Conservation (phyloP, 2,797 vertebrate genomes). For the Sphenopsis melanotis region DNA sequence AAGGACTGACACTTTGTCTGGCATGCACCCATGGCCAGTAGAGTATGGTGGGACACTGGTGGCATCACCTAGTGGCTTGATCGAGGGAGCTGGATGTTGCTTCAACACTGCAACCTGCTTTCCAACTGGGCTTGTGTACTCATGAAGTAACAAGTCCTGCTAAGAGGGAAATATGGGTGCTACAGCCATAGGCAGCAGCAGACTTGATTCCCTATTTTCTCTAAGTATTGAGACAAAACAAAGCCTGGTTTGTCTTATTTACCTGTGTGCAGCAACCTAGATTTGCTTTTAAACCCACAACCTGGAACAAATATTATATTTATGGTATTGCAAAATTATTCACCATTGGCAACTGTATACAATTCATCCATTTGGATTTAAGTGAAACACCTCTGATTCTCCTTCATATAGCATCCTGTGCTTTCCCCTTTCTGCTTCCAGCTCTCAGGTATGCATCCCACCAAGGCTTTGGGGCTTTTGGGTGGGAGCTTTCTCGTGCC, state of each 20-base stretch:
- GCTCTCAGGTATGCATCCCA: background rate
- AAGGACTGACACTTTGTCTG: background rate
- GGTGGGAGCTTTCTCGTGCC: background rate
- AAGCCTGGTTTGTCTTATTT: background rate
- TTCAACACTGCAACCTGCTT: accelerated
- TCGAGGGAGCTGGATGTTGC: background rate
- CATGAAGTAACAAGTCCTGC: background rate
- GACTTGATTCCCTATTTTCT: background rate
- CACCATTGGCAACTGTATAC: accelerated
- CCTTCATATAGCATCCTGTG: background rate
- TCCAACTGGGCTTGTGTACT: background rate
- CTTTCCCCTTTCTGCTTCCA: background rate
- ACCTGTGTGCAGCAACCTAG: background rate
- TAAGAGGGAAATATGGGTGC: background rate
- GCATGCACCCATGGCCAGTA: accelerated
- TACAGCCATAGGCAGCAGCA: background rate
- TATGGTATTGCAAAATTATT: background rate
- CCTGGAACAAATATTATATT: background rate
- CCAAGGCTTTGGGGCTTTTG: background rate
- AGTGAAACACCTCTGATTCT: background rate
- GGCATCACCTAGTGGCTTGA: background rate
- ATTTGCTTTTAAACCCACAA: background rate
- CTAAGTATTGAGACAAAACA: background rate
- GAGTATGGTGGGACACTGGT: accelerated
- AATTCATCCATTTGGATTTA: background rate